These are phyloP conservation scores for Habropoda laboriosa DNA, from an alignment of 1,140 invertebrate genomes.

Conservation along the genomic window DNA sequence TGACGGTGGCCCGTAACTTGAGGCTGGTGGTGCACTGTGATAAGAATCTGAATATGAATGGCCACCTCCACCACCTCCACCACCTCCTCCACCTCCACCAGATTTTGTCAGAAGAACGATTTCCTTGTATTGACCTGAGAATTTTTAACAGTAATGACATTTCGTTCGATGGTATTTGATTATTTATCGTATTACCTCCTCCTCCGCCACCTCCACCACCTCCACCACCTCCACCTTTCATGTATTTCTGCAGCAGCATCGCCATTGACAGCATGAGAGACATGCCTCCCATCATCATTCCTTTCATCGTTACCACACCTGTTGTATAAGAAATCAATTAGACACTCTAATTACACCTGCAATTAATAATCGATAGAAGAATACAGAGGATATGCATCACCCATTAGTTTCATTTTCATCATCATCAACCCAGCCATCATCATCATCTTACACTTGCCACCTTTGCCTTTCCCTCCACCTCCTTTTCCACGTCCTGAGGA, in stretches of 20 bases:
- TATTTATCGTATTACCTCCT: conserved; percentile 43
- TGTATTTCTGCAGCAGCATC: conserved; percentile 83
- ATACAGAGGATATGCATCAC: conserved; percentile 68
- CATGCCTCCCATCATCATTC: conserved; percentile 84
- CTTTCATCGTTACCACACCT: conserved; percentile 84
- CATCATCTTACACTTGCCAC: conserved; percentile 84
- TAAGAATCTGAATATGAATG: not conserved
- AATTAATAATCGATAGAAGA: not conserved
- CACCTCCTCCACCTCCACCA: conserved; percentile 59
- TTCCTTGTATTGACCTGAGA: conserved; percentile 72
- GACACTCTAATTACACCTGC: not conserved
- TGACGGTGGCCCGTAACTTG: conserved; percentile 36
- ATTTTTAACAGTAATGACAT: not conserved
- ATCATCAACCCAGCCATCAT: conserved; percentile 85
- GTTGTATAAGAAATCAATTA: conserved; percentile 62
- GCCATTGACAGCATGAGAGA: conserved; percentile 84
- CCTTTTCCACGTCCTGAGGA: conserved; percentile 67
- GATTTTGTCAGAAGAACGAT: conserved; percentile 76
- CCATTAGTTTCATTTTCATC: conserved; percentile 84
- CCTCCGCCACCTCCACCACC: conserved; percentile 71
- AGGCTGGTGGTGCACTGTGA: conserved; percentile 66
- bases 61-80: conserved; percentile 42
- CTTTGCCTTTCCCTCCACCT: conserved; percentile 71
- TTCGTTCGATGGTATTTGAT: not conserved
- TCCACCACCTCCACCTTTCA: conserved; percentile 78